Evolutionary conservation across 2,797 vertebrate species (phyloP), one percentile per base, ranked within the genome.

Genomic region (Pteronotus mesoamericanus): DNA sequence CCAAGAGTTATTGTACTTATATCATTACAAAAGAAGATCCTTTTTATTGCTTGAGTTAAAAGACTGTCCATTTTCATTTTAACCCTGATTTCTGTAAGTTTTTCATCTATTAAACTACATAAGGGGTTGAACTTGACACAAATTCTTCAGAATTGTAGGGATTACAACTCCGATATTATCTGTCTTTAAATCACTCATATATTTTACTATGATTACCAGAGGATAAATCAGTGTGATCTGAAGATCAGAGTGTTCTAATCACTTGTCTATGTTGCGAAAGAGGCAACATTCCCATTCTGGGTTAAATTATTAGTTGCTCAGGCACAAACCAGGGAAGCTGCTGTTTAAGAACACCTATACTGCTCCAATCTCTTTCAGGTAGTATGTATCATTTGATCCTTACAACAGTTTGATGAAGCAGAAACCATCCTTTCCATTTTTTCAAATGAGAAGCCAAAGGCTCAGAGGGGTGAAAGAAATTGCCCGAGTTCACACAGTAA

Each of bases 41-140:
- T 86, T 95, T 96, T 95, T 78, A 97, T 55, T 75, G 90, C 46
- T 92, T 96, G 82, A 97, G 83, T 71, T 79, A 88, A 83, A 78
- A 79, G 93, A 66, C 97, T 96, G 69, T 91, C 96, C 68, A 68
- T 79, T 95, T 94, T 64, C 78, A 88, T 89, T 98, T 95, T 79
- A 92, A 83, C 78, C 42, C 57, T 86, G 93, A 94, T 97, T 97
- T 98, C 86, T 94, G 66, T 75, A 7, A 15, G 79, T 88, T 98
- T 97, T 57, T 97, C 92, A 96, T 97, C 95, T 98, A 94, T 97
- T 96, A 98, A 98, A 96, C 97, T 92, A 61, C 96, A 75, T 91
- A 97, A 97, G 97, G 75, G 80, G 95, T 97, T 95, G 95, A 96
- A 68, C 86, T 72, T 96, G 95, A 98, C 96, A 97, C 94, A 97